Base-by-base conservation (phyloP, 2,113 vertebrate genomes). In the Syrrhaptes paradoxus region DNA sequence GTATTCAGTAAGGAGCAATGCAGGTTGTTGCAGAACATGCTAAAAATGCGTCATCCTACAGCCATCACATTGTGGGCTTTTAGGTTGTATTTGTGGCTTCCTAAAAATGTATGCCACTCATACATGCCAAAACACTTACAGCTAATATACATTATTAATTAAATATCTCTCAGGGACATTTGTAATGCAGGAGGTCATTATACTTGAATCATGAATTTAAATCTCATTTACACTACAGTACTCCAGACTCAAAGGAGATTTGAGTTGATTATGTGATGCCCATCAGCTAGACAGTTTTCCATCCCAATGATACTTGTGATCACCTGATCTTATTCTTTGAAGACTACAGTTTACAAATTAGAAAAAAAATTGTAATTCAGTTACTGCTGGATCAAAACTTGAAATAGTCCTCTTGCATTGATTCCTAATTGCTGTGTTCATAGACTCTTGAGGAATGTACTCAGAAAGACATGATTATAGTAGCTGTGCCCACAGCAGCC, bases 191-290 rank as follows among this genome's bases (percentile, higher is more conserved):
- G n/a, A 84, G 71, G 62, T 71, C 70, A 82, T 85, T 87, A 82
- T 19, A 89, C 29, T 73, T 70, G 61, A 93, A 84, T 70, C 36
- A 58, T 41, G 41, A 85, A 87, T 66, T 92, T 82, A 90, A 78
- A 91, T 70, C 77, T 91, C 86, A 95, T 91, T 95, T 85, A 72
- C 24, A 61, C 48, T 58, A 61, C 74, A 89, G 55, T 67, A 88
- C 90, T 88, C 76, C 55, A 92, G 75, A 58, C 48, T 32, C 45
- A 95, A 84, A 78, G 78, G 61, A 88, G 76, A 86, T 94, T 94
- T 95, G 3, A 78, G 57, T 72, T 74, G 75, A 90, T 93, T 71
- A 66, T 45, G 67, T 21, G 43, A 61, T 48, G 15, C 29, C 34
- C 85, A 83, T 82, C 70, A 87, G 63, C 21, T 83, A 85, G 87